These are phyloP conservation scores for Oscheius sp. DNA, from an alignment of 2,888 invertebrate species.

Conservation along the genomic window DNA sequence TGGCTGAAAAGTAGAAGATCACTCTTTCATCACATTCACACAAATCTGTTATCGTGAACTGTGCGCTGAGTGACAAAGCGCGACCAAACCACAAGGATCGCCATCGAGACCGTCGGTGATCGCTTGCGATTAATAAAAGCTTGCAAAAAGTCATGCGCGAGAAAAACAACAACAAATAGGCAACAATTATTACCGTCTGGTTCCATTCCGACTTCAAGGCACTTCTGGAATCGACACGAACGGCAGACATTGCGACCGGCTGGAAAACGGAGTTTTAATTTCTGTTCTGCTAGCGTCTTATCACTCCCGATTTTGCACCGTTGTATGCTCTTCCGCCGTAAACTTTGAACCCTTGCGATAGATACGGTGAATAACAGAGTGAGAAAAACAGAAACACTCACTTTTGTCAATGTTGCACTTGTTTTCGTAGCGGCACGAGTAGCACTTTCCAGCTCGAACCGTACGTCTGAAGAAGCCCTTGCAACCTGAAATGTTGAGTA, in stretches of 20 bases:
- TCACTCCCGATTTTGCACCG: background rate
- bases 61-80: constrained; percentile 12
- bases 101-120: background rate
- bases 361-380: background rate
- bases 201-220: constrained; percentile 72
- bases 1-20: constrained; percentile 54
- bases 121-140: background rate
- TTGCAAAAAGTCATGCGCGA: background rate
- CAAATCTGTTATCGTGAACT: constrained; percentile 13
- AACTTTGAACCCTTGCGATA: constrained; percentile 9
- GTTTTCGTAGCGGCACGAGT: constrained; percentile 69
- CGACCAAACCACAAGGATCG: constrained; percentile 31
- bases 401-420: constrained; percentile 71
- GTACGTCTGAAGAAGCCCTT: constrained; percentile 64
- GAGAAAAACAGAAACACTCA: constrained; percentile 30
- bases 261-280: constrained; percentile 40
- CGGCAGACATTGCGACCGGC: constrained; percentile 71
- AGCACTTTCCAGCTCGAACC: constrained; percentile 67
- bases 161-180: constrained; percentile 1
- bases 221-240: constrained; percentile 72
- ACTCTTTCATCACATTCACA: constrained; percentile 21
- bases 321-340: background rate
- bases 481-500: too few relatives aligned
- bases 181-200: constrained; percentile 57
- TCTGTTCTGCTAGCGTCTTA: constrained; percentile 18